Evolutionary conservation across 2,113 vertebrate genomes (phyloP).

Genomic region (Macrotus californicus): DNA sequence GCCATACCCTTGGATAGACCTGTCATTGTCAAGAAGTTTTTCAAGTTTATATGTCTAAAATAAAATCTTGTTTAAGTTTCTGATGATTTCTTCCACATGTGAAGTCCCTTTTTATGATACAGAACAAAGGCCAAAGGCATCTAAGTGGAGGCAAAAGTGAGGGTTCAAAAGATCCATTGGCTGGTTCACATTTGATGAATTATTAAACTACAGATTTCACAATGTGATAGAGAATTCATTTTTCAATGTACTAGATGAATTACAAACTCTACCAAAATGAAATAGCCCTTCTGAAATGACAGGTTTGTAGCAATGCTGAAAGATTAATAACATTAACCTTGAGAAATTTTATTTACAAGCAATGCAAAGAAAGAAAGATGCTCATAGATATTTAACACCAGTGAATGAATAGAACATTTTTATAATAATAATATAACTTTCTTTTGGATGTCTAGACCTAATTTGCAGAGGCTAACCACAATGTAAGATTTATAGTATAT

Average conservation of each 20-base stretch:
- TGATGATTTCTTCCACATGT: constrained; percentile 78
- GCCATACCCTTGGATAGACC: constrained; percentile 49
- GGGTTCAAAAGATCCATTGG: constrained; percentile 38
- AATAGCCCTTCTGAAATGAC: not conserved
- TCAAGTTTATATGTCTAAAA: constrained; percentile 68
- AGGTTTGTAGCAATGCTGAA: constrained; percentile 28
- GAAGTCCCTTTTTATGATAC: constrained; percentile 31
- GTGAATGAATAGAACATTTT: not conserved
- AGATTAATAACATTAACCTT: constrained; percentile 1
- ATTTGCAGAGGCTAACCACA: not conserved
- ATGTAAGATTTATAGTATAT: not conserved
- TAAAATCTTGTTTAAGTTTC: constrained; percentile 66
- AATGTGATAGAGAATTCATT: constrained; percentile 37
- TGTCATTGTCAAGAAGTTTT: constrained; percentile 73
- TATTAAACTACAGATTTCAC: constrained; percentile 34
- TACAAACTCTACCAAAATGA: constrained; percentile 51
- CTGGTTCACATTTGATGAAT: constrained; percentile 55
- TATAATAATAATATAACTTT: not conserved
- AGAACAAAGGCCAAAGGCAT: constrained; percentile 66
- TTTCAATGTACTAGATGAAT: constrained; percentile 14
- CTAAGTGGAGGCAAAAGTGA: constrained; percentile 25
- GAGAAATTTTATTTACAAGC: constrained; percentile 1
- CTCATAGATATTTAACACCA: not conserved
- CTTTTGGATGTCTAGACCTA: not conserved
- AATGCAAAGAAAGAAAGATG: not conserved